Evolutionary conservation across 2,797 vertebrate genomes (phyloP), one percentile per base, ranked within the genome.

Genomic region (Pachyuromys duprasi): DNA sequence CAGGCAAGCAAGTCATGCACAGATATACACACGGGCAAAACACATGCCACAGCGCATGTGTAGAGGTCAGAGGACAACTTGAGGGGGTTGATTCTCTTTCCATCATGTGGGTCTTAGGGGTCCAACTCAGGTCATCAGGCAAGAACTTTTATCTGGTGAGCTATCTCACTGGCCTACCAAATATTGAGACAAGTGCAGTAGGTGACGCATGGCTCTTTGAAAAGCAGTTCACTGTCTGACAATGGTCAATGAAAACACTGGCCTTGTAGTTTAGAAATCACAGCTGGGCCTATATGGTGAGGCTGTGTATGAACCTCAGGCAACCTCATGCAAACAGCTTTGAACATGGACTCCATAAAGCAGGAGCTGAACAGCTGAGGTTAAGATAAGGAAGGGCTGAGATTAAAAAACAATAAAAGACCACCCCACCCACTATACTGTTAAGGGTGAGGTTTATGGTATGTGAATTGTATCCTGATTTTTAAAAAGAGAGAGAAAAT

Each of bases 281-380:
- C 28, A 12, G 67, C 53, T 20, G 70, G 5, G 70, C 8, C 75
- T 78, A 1, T 14, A 53, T 6, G 84, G n/a, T 83, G 36, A 79
- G n/a, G 26, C 7, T 86, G 33, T 11, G 36, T 86, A 22, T 26
- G 36, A 24, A 70, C 42, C 42, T 79, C 65, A 60, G 74, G 36
- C 20, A 89, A 86, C 49, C 33, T 22, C 18, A 74, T 2, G 28
- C 8, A 76, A 36, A 89, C 76, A 70, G 84, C 67, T 92, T 86
- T 86, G 28, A 87, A 75, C 80, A 89, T 62, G 53, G 72, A 42
- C 28, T 78, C 91, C n/a, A 86, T 5, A 87, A 78, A 91, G 78
- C 14, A 86, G 76, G 42, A 39, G 26, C 15, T 87, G 53, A 67
- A 60, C 26, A 60, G 72, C 24, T 36, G 55, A 53, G 84, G 53